Base-by-base conservation (phyloP, 1,140 invertebrate genomes). In the Drepana arcuata region DNA sequence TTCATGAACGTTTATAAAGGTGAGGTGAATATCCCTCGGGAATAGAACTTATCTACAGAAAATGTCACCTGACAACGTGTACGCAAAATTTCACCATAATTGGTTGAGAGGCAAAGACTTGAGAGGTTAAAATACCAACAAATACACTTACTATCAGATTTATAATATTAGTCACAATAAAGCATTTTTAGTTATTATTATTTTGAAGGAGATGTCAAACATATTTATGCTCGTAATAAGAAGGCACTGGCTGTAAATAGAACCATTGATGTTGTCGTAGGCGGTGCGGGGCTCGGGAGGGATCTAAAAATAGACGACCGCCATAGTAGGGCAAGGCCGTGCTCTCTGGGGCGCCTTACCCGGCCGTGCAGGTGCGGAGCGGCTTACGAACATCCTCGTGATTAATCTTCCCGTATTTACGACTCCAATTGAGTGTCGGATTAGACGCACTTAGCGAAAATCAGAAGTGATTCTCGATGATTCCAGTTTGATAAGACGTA, bases 281-380 rank as follows among this genome's bases (percentile, higher is more conserved):
- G 60, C 38, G 42, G 37, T 37, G 44, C 29, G 41, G 32, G 40
- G 35, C 45, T 46, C 44, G 43, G 53, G 45, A 41, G 16, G 41
- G 50, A 32, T 52, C 69, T 73, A 73, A 59, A 77, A 58, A 69
- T 77, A 77, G 71, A 64, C 59, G 64, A 43, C 64, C 67, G 56
- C 42, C 59, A 45, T 49, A 65, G 41, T 70, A 36, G 59, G 59
- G 41, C 68, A 74, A 74, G 63, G 69, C 59, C 59, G 30, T 36
- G 54, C 48, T 48, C 59, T 52, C 44, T 29, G 31, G 34, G 44
- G 39, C 54, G 37, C 56, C 49, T 62, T 57, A 48, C 50, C 49
- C 49, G 49, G 38, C 36, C 50, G 34, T 33, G 18, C 59, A 66
- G 65, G 60, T 63, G 53, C 34, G n/a, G n/a, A n/a, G n/a, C n/a